Percentiles rank a stretch among this genome's conserved stretches.
phyloP scores from a whole-genome alignment of 2,797 vertebrate species.

The Peromyscus aztecus region DNA sequence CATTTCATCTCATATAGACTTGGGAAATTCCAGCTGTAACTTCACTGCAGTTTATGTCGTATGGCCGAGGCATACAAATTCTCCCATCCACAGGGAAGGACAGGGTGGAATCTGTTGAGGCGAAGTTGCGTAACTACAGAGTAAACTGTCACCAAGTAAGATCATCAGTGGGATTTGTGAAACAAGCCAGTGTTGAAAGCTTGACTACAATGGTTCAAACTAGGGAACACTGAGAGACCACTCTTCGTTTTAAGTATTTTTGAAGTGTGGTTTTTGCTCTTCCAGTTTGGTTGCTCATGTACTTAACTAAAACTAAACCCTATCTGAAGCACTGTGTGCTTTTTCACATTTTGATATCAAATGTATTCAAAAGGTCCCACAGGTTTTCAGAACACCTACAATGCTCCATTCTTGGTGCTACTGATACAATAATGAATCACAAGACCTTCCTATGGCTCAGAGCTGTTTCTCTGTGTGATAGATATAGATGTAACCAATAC shows the following conservation, averaged over 20 bases:
- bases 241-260: background rate
- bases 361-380: background rate
- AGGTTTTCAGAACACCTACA: background rate
- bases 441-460: background rate
- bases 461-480: background rate
- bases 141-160: background rate
- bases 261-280: background rate
- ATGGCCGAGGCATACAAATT: background rate
- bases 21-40: background rate
- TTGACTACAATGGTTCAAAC: background rate
- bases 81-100: background rate
- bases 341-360: conserved; percentile 16
- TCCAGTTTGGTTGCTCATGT: background rate
- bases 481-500: background rate
- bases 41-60: background rate
- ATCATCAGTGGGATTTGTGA: background rate
- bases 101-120: background rate
- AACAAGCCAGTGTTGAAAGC: background rate
- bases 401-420: background rate
- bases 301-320: background rate
- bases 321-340: background rate
- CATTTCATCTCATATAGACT: background rate
- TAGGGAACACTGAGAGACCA: background rate
- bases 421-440: background rate
- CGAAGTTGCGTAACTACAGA: background rate